Base-by-base conservation (phyloP, 2,797 vertebrate species). In the Galagoides demidoff region DNA sequence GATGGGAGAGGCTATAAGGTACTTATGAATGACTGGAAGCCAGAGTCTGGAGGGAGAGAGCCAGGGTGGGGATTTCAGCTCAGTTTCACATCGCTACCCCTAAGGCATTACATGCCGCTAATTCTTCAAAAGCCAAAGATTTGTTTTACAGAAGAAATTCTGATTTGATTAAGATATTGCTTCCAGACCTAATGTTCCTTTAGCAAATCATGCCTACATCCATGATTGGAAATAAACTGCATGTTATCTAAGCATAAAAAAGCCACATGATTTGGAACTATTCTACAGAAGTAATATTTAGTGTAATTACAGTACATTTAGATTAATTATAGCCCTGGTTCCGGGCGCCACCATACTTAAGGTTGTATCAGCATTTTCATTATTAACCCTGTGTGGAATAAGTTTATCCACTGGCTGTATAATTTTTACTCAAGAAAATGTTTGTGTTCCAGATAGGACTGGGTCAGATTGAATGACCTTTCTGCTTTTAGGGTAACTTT, bases 141-240 rank as follows among this genome's bases (percentile, higher is more conserved):
- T 98, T 98, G 97, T 98, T 99, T 98, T 98, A 98, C 97, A 96
- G 97, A 97, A 97, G 95, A 97, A 98, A 96, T 97, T 97, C 95
- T 98, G 98, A 98, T 98, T 98, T 98, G 98, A 98, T 98, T 98
- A 98, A 98, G 98, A 97, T 97, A 98, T 31, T 97, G 97, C 97
- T 98, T 97, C 97, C 90, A 98, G 98, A 98, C 95, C 94, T 97
- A 98, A 97, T 97, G 96, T 97, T 97, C 92, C 96, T 98, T 98
- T 95, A 98, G 95, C 97, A 97, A 98, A 98, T 97, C 97, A 96
- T 92, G 95, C 96, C 94, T 96, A 94, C 0, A 85, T 97, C 92
- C 96, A 97, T 90, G 97, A 98, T 94, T 98, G 87, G 95, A 97
- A 98, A 97, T 97, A 98, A 98, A 97, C 97, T 98, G 95, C 90